Conservation (phyloP, 2,797 vertebrate species). For the Cichlasoma orientale region DNA sequence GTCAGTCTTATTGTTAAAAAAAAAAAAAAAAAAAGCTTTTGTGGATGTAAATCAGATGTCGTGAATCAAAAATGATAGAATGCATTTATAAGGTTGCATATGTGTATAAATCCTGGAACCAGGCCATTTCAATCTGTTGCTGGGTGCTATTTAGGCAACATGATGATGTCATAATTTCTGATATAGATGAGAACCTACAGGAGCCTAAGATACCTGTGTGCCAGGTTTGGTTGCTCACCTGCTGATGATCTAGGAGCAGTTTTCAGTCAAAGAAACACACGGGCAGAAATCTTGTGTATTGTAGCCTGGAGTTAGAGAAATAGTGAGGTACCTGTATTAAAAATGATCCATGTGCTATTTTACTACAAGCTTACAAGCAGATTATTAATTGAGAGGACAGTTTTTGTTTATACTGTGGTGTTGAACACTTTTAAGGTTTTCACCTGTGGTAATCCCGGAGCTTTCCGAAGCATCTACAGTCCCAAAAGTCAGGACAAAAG, state of each 20-base stretch:
- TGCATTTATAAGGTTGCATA: not conserved
- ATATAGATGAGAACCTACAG: not conserved
- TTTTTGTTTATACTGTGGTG: not conserved
- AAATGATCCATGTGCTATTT: not conserved
- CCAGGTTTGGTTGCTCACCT: not conserved
- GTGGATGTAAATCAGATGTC: not conserved
- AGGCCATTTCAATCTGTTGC: not conserved
- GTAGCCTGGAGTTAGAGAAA: not conserved
- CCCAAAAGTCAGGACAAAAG: conserved; percentile 82
- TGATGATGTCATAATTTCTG: not conserved
- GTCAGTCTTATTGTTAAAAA: not conserved
- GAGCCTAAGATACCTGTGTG: not conserved
- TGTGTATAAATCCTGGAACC: not conserved
- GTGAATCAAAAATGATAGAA: not conserved
- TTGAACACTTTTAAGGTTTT: conserved; percentile 84
- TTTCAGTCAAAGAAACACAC: not conserved
- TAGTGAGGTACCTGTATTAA: not conserved
- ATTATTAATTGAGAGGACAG: not conserved
- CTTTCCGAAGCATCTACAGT: conserved; percentile 91
- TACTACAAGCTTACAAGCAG: not conserved
- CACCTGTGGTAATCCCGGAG: conserved; percentile 87
- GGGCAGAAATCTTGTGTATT: not conserved
- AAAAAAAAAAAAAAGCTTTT: not conserved
- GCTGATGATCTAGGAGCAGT: not conserved
- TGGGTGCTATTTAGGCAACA: not conserved